These are phyloP conservation scores for Rhodophaea formosa DNA, from an alignment of 2,888 invertebrate species.

Conservation along the genomic window DNA sequence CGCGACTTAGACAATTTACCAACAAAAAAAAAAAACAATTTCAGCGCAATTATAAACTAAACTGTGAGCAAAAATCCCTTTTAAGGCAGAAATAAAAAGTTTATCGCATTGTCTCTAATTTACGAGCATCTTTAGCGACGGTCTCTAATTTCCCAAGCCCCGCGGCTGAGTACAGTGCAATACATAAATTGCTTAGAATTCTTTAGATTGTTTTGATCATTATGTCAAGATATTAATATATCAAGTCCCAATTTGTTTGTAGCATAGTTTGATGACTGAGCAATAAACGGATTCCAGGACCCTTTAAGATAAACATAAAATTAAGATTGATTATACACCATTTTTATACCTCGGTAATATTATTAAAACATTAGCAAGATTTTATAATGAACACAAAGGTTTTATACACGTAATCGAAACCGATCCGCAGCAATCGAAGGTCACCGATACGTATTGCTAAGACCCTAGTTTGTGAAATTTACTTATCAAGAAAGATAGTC, in stretches of 20 bases:
- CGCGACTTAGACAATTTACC: slow-evolving; percentile 5
- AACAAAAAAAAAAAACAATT: slow-evolving; percentile 17
- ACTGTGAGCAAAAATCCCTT: slow-evolving; percentile 16
- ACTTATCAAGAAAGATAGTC: too few relatives aligned
- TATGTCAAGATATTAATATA: too few relatives aligned
- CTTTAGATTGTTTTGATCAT: too few relatives aligned
- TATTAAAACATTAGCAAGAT: slow-evolving; percentile 1
- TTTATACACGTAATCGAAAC: too few relatives aligned
- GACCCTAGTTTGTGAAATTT: too few relatives aligned
- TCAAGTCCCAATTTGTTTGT: too few relatives aligned
- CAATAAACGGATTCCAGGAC: too few relatives aligned
- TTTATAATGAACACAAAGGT: neutral
- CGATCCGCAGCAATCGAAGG: too few relatives aligned
- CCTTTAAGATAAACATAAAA: too few relatives aligned
- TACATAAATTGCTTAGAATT: slow-evolving; percentile 24
- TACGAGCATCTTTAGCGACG: slow-evolving; percentile 21
- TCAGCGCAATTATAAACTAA: slow-evolving; percentile 22
- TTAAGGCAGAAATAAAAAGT: slow-evolving; percentile 20
- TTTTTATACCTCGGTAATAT: neutral
- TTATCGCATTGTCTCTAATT: slow-evolving; percentile 24
- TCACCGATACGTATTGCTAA: too few relatives aligned
- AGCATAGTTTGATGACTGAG: too few relatives aligned
- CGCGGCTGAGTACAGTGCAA: slow-evolving; percentile 13
- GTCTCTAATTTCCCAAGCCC: slow-evolving; percentile 17
- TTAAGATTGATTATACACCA: too few relatives aligned